Conservation (phyloP, 37 sponge, comb jelly and placozoan genomes). For the Cliona cf. orientalis region DNA sequence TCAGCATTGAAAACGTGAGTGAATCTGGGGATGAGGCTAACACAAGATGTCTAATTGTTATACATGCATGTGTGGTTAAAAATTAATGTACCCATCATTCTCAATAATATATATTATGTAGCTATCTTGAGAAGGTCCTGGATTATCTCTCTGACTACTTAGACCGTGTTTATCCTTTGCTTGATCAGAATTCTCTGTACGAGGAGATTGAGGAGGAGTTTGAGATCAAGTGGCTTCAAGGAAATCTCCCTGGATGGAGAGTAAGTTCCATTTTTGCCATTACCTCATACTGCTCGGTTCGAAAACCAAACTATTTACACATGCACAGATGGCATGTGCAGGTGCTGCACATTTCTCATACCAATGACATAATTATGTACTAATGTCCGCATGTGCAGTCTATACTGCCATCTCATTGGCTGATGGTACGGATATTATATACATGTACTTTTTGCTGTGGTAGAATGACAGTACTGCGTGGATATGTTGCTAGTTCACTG, state of each 20-base stretch:
- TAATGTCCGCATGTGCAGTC: too few relatives aligned
- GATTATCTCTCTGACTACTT: slow-evolving; percentile 82
- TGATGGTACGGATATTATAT: too few relatives aligned
- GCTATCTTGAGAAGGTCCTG: slow-evolving; percentile 76
- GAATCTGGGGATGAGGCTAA: too few relatives aligned
- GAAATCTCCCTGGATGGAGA: slow-evolving; percentile 96
- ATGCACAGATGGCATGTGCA: neutral
- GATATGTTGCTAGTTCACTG: too few relatives aligned
- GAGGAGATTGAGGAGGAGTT: slow-evolving; percentile 64
- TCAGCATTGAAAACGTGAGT: too few relatives aligned
- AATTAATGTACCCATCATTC: too few relatives aligned
- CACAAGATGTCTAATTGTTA: neutral
- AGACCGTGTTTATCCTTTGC: slow-evolving; percentile 72
- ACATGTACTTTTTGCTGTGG: too few relatives aligned
- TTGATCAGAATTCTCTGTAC: slow-evolving; percentile 64
- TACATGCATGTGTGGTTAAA: neutral
- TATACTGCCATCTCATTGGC: too few relatives aligned
- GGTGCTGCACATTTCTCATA: neutral
- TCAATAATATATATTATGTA: slow-evolving; percentile 1
- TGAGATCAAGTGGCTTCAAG: slow-evolving; percentile 85
- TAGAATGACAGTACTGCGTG: too few relatives aligned
- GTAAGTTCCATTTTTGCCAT: slow-evolving; percentile 43
- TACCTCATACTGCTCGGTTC: neutral
- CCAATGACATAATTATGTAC: neutral
- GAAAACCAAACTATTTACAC: neutral